A percentile compares a stretch with the other conserved stretches of the same genome.
phyloP scores from a whole-genome alignment of 2,797 vertebrate species.

The Gorsachius magnificus region DNA sequence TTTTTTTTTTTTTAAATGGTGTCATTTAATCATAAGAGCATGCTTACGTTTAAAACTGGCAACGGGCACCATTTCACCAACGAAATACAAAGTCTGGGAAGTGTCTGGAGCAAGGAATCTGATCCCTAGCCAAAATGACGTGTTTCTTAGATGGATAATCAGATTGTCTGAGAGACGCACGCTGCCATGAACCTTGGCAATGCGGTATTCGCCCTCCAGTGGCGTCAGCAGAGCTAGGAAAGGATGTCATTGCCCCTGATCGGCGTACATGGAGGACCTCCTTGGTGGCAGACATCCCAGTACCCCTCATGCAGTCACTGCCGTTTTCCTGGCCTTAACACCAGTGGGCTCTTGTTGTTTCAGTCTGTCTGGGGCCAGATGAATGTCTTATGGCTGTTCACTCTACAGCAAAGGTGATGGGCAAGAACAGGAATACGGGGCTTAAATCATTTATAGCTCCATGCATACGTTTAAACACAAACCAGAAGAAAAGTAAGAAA shows the following conservation, averaged over 20 bases:
- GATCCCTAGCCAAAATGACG: not conserved
- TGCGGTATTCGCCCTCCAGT: not conserved
- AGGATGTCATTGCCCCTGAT: not conserved
- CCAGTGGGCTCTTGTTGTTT: not conserved
- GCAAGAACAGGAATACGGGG: not conserved
- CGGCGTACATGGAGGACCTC: not conserved
- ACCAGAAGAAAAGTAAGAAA: not conserved
- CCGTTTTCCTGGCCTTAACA: not conserved
- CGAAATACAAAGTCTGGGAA: not conserved
- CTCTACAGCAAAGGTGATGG: not conserved
- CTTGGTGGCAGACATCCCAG: not conserved
- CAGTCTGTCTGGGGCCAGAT: not conserved
- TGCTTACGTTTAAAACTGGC: not conserved
- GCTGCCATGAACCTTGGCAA: rapidly evolving
- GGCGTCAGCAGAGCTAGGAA: not conserved
- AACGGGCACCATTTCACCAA: not conserved
- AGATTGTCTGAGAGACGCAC: not conserved
- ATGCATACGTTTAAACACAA: not conserved
- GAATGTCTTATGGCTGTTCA: not conserved
- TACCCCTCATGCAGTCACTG: not conserved
- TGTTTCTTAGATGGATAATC: not conserved
- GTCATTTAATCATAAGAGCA: not conserved
- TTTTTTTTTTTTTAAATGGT: not conserved
- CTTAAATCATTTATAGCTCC: not conserved
- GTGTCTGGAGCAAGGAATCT: not conserved